Evolutionary conservation across 2,888 invertebrate species (phyloP).

Genomic region (Hydrotaea cyrtoneurina): DNA sequence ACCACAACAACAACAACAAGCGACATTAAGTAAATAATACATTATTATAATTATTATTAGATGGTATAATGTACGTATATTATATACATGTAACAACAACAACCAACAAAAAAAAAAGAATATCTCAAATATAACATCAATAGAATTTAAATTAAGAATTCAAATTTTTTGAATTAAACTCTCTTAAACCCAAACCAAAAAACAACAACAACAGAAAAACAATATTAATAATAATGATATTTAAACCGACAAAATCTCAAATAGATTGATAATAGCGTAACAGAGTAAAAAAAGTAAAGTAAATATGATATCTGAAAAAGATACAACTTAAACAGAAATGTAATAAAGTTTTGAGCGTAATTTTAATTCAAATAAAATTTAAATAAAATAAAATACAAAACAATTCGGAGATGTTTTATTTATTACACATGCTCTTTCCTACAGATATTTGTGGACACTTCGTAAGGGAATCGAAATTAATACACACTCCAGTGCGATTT

Average conservation of each 20-base stretch:
- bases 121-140: constrained; percentile 39
- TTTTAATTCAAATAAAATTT: constrained; percentile 64
- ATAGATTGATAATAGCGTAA: constrained; percentile 50
- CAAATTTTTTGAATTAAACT: constrained; percentile 64
- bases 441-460: too few species aligned
- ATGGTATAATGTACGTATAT: constrained; percentile 62
- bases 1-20: constrained; percentile 28
- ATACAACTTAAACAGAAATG: constrained; percentile 41
- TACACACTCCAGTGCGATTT: too few species aligned
- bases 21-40: constrained; percentile 39
- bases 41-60: constrained; percentile 65
- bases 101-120: constrained; percentile 25
- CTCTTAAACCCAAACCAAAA: constrained; percentile 53
- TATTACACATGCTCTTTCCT: too few species aligned
- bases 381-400: constrained; percentile 41
- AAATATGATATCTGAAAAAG: constrained; percentile 27
- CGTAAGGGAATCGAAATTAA: too few species aligned
- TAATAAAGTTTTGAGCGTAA: constrained; percentile 65
- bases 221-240: constrained; percentile 27
- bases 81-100: constrained; percentile 55
- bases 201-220: background rate
- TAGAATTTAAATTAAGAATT: constrained; percentile 57
- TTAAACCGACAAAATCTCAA: constrained; percentile 45
- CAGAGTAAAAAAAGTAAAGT: constrained; percentile 44
- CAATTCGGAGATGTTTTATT: constrained; percentile 32